Percentiles rank a stretch among this genome's conserved stretches.
phyloP scores from a whole-genome alignment of 2,888 invertebrate species.

The Leucania comma region DNA sequence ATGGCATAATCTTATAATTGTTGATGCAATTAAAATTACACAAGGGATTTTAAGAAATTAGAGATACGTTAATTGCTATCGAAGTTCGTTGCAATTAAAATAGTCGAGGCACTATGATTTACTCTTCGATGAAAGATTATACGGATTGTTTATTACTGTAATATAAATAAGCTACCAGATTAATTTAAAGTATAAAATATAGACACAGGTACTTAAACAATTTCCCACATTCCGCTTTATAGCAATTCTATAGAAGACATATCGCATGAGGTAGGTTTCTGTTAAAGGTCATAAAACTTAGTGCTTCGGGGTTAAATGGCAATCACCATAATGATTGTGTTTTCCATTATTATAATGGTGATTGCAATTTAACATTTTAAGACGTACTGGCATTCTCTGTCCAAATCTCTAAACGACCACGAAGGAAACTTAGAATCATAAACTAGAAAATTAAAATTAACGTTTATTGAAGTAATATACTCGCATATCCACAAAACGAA shows the following conservation, averaged over 20 bases:
- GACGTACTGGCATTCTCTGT: not conserved
- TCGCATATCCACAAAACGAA: not conserved
- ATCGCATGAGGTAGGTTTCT: constrained; percentile 16
- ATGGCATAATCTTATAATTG: constrained; percentile 69
- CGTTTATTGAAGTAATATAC: not conserved
- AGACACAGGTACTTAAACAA: constrained; percentile 16
- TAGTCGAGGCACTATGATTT: constrained; percentile 46
- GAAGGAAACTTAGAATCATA: not conserved
- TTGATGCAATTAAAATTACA: constrained; percentile 61
- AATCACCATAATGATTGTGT: no score
- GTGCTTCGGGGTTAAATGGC: not conserved
- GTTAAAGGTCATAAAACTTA: constrained; percentile 16
- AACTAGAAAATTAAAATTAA: not conserved
- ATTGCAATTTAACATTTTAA: constrained; percentile 14
- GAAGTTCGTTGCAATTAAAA: constrained; percentile 66
- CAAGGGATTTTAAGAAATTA: constrained; percentile 55
- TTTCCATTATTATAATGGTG: not conserved
- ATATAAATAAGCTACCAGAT: constrained; percentile 22
- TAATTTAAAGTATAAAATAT: constrained; percentile 13
- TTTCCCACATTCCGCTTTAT: constrained; percentile 28
- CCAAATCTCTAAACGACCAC: not conserved
- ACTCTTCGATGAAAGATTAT: constrained; percentile 24
- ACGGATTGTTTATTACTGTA: constrained; percentile 20
- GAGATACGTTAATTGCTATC: constrained; percentile 53
- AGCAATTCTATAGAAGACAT: constrained; percentile 16